Percentiles rank a stretch among this genome's conserved stretches.
Evolutionary conservation across 2,113 vertebrate species (phyloP).

Genomic region (Trogon melanurus): DNA sequence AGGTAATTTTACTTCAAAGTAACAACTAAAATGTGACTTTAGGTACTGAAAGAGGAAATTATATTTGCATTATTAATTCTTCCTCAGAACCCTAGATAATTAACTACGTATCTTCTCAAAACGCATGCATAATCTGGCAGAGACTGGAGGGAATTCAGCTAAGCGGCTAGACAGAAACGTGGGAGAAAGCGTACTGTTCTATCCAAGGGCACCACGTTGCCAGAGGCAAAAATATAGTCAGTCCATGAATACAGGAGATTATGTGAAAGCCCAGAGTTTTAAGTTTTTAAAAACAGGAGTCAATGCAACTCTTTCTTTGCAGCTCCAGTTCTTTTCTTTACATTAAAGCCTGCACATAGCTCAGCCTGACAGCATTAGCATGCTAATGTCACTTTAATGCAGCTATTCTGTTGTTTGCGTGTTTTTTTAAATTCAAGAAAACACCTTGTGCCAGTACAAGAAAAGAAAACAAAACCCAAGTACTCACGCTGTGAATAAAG

Average conservation of each 20-base stretch:
- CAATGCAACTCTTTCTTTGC: background rate
- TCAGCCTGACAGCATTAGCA: background rate
- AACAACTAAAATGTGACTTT: background rate
- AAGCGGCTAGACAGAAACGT: background rate
- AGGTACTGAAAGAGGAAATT: background rate
- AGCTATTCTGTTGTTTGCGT: background rate
- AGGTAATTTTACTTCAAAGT: background rate
- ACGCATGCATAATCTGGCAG: background rate
- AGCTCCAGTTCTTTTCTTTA: background rate
- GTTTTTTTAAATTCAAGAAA: background rate
- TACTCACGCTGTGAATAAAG: slow-evolving; percentile 98
- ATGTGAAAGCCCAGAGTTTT: background rate
- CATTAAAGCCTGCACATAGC: background rate
- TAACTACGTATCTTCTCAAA: background rate
- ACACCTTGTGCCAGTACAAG: background rate
- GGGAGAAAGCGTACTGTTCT: background rate
- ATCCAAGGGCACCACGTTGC: background rate
- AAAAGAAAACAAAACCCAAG: background rate
- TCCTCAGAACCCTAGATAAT: background rate
- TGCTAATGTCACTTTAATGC: background rate
- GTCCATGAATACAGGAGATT: background rate
- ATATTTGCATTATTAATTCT: background rate
- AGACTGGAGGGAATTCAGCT: background rate
- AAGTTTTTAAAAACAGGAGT: background rate
- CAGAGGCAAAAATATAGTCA: background rate